Percentiles rank a stretch among this genome's conserved stretches.
Conservation (phyloP, 2,113 vertebrate species). For the Tautogolabrus adspersus region DNA sequence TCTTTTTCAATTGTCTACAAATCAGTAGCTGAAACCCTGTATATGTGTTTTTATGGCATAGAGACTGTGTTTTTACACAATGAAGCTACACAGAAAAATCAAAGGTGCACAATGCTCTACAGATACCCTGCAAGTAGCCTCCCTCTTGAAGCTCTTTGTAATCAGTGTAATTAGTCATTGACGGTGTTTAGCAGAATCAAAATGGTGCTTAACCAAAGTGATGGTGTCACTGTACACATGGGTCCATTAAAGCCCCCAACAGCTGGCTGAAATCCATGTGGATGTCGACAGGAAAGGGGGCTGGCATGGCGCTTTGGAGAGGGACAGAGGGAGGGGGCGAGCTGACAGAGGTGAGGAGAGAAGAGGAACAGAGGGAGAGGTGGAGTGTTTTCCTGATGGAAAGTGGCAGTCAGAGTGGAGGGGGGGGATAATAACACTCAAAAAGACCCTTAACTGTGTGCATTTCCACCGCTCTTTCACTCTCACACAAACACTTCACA, state of each 20-base stretch:
- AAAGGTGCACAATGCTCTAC: background rate
- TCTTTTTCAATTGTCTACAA: no score
- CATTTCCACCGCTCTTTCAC: constrained; percentile 19
- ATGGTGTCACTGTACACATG: constrained; percentile 35
- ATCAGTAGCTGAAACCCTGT: background rate
- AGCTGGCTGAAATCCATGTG: constrained; percentile 52
- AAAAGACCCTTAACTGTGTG: constrained; percentile 29
- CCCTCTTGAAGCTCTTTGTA: background rate
- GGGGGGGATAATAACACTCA: constrained; percentile 44
- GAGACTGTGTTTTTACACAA: background rate
- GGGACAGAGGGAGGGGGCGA: background rate
- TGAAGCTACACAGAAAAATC: background rate
- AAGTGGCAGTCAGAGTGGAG: constrained; percentile 64
- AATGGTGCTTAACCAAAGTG: constrained; percentile 6
- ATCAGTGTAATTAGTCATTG: constrained; percentile 24
- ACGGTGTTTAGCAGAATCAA: background rate
- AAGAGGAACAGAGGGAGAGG: constrained; percentile 67
- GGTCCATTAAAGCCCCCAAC: constrained; percentile 31
- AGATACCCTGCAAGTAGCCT: background rate
- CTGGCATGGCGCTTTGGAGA: background rate
- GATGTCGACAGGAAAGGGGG: constrained; percentile 51
- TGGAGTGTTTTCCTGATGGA: constrained; percentile 76
- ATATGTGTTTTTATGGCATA: background rate
- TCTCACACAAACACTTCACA: background rate
- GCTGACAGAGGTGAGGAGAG: constrained; percentile 62